phyloP scores from a whole-genome alignment of 2,888 invertebrate species.

The Eristalinus sepulchralis region DNA sequence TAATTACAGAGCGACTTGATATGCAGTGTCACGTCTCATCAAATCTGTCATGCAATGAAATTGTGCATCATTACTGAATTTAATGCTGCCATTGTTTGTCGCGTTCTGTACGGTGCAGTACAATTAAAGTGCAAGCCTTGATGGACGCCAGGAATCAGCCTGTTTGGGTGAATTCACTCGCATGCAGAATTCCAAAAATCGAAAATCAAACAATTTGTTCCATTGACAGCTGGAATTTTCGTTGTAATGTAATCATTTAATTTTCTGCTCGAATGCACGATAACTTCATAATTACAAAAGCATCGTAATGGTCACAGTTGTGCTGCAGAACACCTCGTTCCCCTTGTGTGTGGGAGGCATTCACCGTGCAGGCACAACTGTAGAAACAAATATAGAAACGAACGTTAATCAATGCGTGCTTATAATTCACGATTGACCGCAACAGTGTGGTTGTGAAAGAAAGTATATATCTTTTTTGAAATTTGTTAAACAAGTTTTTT shows the following conservation, averaged over 20 bases:
- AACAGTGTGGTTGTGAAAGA: slow-evolving; percentile 31
- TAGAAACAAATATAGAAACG: slow-evolving; percentile 35
- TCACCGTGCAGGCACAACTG: background rate
- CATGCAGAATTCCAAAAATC: slow-evolving; percentile 47
- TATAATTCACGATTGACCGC: background rate
- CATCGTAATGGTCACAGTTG: slow-evolving; percentile 35
- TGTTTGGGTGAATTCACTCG: slow-evolving; percentile 31
- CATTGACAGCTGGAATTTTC: slow-evolving; percentile 37
- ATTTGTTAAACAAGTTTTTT: background rate
- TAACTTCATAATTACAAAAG: slow-evolving; percentile 65
- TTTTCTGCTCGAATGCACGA: slow-evolving; percentile 61
- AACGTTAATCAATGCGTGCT: slow-evolving; percentile 41
- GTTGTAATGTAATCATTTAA: slow-evolving; percentile 63
- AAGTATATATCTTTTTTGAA: background rate
- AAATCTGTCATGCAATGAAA: slow-evolving; percentile 59
- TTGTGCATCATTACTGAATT: slow-evolving; percentile 56
- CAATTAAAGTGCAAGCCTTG: background rate
- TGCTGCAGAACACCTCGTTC: no score
- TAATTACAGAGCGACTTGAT: slow-evolving; percentile 58
- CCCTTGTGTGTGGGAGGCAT: background rate
- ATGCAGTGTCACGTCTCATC: slow-evolving; percentile 57
- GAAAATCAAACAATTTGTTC: slow-evolving; percentile 52
- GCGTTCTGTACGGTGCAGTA: slow-evolving; percentile 1
- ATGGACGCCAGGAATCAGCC: background rate
- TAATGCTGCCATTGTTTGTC: slow-evolving; percentile 35